These are phyloP conservation scores for Oxyteleia sp. DNA, from an alignment of 2,888 invertebrate genomes.

Conservation along the genomic window DNA sequence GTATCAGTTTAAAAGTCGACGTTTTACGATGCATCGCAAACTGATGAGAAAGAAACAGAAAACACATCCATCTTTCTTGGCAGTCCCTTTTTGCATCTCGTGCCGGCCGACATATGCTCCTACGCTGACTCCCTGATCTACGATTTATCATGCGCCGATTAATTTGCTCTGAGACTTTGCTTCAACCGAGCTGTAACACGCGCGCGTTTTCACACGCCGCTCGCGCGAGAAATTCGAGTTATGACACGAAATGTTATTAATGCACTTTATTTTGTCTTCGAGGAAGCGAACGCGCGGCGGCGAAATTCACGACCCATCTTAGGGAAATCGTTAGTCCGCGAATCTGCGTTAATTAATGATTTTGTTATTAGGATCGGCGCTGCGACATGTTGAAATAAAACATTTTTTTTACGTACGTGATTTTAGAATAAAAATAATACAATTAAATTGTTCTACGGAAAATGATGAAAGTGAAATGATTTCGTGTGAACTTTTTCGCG, in stretches of 20 bases:
- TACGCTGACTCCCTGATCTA: conserved; percentile 73
- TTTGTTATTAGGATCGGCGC: conserved; percentile 1
- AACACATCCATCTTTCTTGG: conserved; percentile 84
- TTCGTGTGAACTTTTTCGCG: too few species aligned
- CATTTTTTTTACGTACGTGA: conserved; percentile 4
- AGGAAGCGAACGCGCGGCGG: background rate
- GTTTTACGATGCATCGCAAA: conserved; percentile 68
- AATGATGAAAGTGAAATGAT: too few species aligned
- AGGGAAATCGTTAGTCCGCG: conserved; percentile 26
- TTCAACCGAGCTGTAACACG: conserved; percentile 56
- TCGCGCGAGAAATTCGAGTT: conserved; percentile 50
- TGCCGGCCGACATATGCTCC: conserved; percentile 66
- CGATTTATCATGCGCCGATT: conserved; percentile 85
- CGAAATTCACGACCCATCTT: conserved; percentile 35
- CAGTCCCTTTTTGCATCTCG: conserved; percentile 81
- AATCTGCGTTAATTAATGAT: conserved; percentile 60
- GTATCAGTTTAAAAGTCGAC: conserved; percentile 70
- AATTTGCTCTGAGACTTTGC: conserved; percentile 82
- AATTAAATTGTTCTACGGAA: too few species aligned
- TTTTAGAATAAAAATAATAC: too few species aligned
- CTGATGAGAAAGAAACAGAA: conserved; percentile 75
- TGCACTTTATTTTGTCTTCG: conserved; percentile 62
- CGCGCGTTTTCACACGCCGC: conserved; percentile 25
- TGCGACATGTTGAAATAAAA: background rate
- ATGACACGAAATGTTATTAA: conserved; percentile 64